Base-by-base conservation (phyloP, 2,888 invertebrate genomes). In the Eristalis pertinax region DNA sequence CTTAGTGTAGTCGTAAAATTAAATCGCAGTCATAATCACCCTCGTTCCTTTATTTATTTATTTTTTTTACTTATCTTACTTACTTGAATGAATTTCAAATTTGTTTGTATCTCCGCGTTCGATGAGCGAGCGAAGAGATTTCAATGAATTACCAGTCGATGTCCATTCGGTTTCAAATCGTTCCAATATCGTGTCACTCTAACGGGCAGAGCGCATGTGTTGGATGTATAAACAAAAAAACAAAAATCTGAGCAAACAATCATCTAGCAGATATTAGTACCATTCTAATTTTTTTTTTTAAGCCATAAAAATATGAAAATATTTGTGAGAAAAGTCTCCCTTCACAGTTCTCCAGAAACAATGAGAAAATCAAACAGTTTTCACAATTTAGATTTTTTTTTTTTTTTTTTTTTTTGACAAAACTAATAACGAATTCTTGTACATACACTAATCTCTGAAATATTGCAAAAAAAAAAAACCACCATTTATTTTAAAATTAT, bases 321-420 rank as follows among this genome's bases (percentile, higher is more conserved):
- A 76, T 72, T 84, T 80, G 88, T 95, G 95, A 95, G 95, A 95
- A 95, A 95, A 95, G 95, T 94, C 96, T 84, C 96, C 96, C 96
- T 96, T 96, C 96, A 96, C 96, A 96, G 96, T 96, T 96, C 95
- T 96, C 95, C 96, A 95, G 95, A 88, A 67, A 41, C 96, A 95
- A 10, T 32, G 95, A 88, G 35, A 41, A 26, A 43, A 43, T 65
- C 32, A 70, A 50, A 72, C 38, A 50, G 43, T 50, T 35, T 65
- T 38, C 29, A 69, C n/a, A n/a, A n/a, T n/a, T n/a, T n/a, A n/a
- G n/a, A n/a, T n/a, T n/a, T n/a, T 62, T 13, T 56, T 74, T 73
- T 58, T 72, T 65, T 72, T 65, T 70, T 64, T 60, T 22, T 13
- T 4, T 32, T 50, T 60, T 58, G 11, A 75, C 1, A 69, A 58